phyloP scores from a whole-genome alignment of 2,113 vertebrate genomes.

The Otis tarda region DNA sequence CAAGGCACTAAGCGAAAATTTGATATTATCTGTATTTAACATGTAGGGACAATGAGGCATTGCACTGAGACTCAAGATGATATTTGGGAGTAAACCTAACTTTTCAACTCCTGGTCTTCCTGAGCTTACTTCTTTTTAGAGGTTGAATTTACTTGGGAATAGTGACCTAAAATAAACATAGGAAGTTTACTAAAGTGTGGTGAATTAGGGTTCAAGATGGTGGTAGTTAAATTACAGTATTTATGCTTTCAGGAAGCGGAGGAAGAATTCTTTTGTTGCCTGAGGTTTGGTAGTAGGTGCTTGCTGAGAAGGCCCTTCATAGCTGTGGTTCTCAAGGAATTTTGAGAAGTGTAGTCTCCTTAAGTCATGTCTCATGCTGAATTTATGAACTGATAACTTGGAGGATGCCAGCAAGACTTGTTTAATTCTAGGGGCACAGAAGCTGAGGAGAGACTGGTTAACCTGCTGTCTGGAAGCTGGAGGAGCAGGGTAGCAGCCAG shows the following conservation, averaged over 20 bases:
- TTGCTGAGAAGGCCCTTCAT: neutral
- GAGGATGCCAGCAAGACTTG: neutral
- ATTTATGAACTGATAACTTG: neutral
- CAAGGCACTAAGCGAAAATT: neutral
- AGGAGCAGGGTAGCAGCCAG: fast-evolving
- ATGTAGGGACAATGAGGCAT: fast-evolving
- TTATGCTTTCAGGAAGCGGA: neutral
- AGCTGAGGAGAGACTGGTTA: neutral
- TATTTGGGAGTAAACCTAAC: neutral
- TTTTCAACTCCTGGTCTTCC: neutral
- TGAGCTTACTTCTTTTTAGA: neutral
- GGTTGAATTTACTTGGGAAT: neutral
- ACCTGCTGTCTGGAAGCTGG: neutral
- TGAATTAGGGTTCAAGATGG: neutral
- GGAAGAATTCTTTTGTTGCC: neutral
- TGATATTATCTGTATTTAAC: neutral
- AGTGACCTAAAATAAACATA: neutral
- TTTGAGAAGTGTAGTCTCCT: neutral
- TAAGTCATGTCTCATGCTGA: neutral
- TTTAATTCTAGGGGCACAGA: neutral
- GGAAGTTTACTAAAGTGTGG: neutral
- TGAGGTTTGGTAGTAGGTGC: neutral
- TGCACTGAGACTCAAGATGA: neutral
- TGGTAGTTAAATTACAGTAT: neutral
- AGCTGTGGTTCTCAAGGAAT: neutral